Evolutionary conservation across 2,113 vertebrate genomes (phyloP).

Genomic region (Silurus glanis): DNA sequence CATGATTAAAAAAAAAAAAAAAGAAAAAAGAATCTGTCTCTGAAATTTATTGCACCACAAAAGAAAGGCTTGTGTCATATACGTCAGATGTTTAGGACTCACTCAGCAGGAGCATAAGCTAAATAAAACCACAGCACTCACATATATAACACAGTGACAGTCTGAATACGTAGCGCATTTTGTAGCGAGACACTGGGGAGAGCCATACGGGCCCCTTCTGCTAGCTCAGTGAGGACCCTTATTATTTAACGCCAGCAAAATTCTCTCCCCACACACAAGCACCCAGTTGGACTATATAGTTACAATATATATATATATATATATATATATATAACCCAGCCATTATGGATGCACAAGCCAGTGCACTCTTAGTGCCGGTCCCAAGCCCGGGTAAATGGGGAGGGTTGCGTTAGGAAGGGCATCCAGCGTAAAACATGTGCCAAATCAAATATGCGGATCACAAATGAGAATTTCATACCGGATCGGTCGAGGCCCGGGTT

Average conservation of each 20-base stretch:
- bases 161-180: constrained; percentile 6
- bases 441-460: too few species aligned
- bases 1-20: constrained; percentile 54
- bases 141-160: background rate
- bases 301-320: too few species aligned
- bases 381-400: too few species aligned
- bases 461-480: too few species aligned
- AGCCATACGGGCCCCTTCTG: constrained; percentile 36
- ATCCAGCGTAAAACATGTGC: too few species aligned
- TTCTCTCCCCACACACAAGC: constrained; percentile 27
- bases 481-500: too few species aligned
- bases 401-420: too few species aligned
- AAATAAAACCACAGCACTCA: background rate
- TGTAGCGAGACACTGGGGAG: constrained; percentile 6
- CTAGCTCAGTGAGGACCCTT: constrained; percentile 8
- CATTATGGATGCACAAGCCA: too few species aligned
- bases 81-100: constrained; percentile 12
- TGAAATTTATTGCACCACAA: constrained; percentile 55
- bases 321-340: too few species aligned
- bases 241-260: constrained; percentile 27
- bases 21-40: constrained; percentile 46
- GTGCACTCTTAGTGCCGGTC: too few species aligned
- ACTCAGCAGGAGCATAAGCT: background rate
- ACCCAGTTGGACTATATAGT: constrained; percentile 20
- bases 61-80: constrained; percentile 20